These are phyloP conservation scores for Tetragonula clypearis DNA, from an alignment of 1,140 invertebrate species.

Conservation along the genomic window DNA sequence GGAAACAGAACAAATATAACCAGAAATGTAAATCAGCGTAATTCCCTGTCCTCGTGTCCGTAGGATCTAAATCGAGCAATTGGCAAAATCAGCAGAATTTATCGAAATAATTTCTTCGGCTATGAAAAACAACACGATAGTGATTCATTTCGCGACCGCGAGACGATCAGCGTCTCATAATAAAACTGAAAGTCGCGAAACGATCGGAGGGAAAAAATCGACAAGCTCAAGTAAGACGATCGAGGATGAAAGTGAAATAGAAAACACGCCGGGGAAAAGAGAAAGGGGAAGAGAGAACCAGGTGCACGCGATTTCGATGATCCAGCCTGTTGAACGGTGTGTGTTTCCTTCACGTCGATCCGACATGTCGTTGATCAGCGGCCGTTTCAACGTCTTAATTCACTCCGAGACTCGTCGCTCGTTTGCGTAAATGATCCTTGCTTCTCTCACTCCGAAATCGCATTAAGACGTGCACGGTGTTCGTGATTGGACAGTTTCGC, in stretches of 20 bases:
- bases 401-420: neutral
- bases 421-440: neutral
- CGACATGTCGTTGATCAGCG: slow-evolving; percentile 4
- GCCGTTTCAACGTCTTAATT: neutral
- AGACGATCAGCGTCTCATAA: neutral
- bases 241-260: slow-evolving; percentile 20
- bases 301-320: neutral
- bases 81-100: neutral
- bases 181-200: slow-evolving; percentile 2
- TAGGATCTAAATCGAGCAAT: neutral
- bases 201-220: neutral
- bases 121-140: neutral
- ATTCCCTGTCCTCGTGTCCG: too few species aligned
- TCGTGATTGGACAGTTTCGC: neutral
- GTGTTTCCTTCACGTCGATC: neutral
- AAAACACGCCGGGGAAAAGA: slow-evolving; percentile 1
- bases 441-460: neutral
- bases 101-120: neutral
- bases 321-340: neutral
- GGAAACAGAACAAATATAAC: neutral
- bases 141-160: neutral
- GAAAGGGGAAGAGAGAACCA: slow-evolving; percentile 4
- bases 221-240: neutral
- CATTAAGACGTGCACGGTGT: neutral
- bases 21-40: neutral